A percentile compares a stretch with the other conserved stretches of the same genome.
These are phyloP conservation scores for Perca flavescens DNA, from an alignment of 2,113 vertebrate species.

Conservation along the genomic window DNA sequence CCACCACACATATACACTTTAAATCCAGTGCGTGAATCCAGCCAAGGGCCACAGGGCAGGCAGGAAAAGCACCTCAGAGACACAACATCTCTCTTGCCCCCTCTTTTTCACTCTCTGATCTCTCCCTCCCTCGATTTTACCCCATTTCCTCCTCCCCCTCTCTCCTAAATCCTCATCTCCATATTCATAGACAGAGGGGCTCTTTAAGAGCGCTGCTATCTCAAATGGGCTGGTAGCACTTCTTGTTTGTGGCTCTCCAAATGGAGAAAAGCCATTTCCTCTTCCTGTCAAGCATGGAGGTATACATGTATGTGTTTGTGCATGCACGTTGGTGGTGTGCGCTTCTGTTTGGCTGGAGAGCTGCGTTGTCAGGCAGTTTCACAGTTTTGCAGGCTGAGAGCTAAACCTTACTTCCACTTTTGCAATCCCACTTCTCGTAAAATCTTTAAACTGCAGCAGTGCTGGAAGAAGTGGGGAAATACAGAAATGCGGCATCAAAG, in stretches of 20 bases:
- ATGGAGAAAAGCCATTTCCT: conserved; percentile 82
- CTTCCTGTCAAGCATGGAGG: conserved; percentile 78
- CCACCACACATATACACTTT: conserved; percentile 35
- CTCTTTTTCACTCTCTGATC: conserved; percentile 59
- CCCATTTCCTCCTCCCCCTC: conserved; percentile 29
- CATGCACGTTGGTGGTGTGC: conserved; percentile 27
- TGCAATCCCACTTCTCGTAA: conserved; percentile 57
- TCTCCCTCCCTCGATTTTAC: conserved; percentile 40
- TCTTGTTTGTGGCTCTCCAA: conserved; percentile 82
- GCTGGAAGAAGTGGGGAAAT: conserved; percentile 15
- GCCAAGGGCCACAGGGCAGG: conserved; percentile 67
- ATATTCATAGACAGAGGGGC: conserved; percentile 81
- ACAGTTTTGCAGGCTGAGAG: conserved; percentile 56
- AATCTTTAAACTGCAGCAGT: conserved; percentile 36
- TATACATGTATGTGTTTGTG: conserved; percentile 51
- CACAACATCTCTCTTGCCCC: conserved; percentile 56
- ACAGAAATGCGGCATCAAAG: conserved; percentile 31
- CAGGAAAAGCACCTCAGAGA: conserved; percentile 69
- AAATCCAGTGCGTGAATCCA: conserved; percentile 73
- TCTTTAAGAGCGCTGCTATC: conserved; percentile 76
- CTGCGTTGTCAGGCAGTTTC: conserved; percentile 59
- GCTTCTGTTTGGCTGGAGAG: conserved; percentile 56
- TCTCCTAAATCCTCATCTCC: conserved; percentile 81
- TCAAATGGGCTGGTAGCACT: conserved; percentile 75
- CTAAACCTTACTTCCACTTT: conserved; percentile 67